Conservation (phyloP, 2,113 vertebrate genomes). For the Tretioscincus oriximinensis region DNA sequence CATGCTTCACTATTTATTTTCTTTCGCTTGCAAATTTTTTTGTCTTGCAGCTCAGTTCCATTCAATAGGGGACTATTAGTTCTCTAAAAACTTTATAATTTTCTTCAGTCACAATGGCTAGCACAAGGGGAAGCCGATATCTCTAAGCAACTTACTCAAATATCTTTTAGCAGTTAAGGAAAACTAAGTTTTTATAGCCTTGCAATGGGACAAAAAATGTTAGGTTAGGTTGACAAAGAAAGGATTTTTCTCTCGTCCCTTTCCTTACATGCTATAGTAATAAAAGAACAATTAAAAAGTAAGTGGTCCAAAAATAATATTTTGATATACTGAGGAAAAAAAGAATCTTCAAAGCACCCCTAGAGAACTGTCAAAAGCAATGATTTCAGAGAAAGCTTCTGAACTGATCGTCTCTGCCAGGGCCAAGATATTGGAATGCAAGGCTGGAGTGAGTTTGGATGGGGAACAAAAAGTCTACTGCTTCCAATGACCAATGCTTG, state of each 20-base stretch:
- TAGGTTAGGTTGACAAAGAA: neutral
- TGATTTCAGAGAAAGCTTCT: conserved; percentile 29
- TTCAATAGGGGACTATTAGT: too few species aligned
- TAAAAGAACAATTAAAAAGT: conserved; percentile 21
- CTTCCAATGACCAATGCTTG: conserved; percentile 8
- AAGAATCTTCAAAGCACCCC: conserved; percentile 55
- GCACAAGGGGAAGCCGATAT: neutral
- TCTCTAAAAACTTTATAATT: neutral
- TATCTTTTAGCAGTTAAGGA: neutral
- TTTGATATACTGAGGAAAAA: conserved; percentile 51
- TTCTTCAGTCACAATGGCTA: neutral
- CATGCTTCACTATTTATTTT: neutral
- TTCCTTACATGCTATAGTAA: conserved; percentile 14
- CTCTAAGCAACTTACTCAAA: neutral
- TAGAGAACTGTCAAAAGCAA: conserved; percentile 51
- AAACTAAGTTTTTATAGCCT: neutral
- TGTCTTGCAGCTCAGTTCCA: neutral
- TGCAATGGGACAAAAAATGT: neutral
- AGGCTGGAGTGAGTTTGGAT: conserved; percentile 28
- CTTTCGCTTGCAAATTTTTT: neutral
- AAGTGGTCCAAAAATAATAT: conserved; percentile 57
- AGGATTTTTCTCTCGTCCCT: neutral
- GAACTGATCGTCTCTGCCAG: conserved; percentile 44
- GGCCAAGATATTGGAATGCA: conserved; percentile 52
- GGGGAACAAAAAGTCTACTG: conserved; percentile 46